These are phyloP conservation scores for Potamilus streckersoni DNA, from an alignment of 1,140 invertebrate species.

Conservation along the genomic window DNA sequence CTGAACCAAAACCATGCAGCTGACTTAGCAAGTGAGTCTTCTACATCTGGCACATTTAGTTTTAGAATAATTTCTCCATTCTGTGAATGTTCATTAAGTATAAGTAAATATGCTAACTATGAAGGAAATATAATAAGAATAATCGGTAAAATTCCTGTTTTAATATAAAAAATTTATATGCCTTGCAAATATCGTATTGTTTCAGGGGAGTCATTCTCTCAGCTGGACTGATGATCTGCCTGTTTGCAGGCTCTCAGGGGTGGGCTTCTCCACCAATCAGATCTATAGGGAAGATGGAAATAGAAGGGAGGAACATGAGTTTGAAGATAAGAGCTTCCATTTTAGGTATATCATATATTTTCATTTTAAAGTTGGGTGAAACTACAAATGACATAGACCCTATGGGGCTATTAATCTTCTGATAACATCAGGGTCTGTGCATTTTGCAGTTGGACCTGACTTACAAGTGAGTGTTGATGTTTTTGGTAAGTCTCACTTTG, in stretches of 20 bases:
- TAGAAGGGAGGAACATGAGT: slow-evolving; percentile 79
- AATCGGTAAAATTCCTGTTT: neutral
- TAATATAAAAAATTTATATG: neutral
- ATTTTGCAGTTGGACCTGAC: no score
- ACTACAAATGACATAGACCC: no score
- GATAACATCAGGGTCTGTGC: no score
- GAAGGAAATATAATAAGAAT: neutral
- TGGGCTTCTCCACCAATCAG: slow-evolving; percentile 86
- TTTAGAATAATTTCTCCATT: neutral
- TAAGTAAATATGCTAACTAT: neutral
- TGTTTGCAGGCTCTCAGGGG: slow-evolving; percentile 80
- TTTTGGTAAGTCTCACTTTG: no score
- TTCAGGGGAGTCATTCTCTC: slow-evolving; percentile 43
- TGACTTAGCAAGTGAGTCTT: neutral
- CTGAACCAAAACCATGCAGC: no score
- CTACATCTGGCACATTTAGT: neutral
- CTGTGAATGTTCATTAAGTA: neutral
- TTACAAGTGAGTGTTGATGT: no score
- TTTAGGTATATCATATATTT: slow-evolving; percentile 66
- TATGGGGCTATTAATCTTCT: no score
- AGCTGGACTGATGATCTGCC: slow-evolving; percentile 90
- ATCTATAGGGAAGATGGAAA: slow-evolving; percentile 83
- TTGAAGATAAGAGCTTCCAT: slow-evolving; percentile 88
- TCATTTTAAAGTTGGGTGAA: neutral
- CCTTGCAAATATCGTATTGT: neutral